Percentiles rank a stretch among this genome's conserved stretches.
phyloP scores from a whole-genome alignment of 2,113 vertebrate genomes.

The Callaeas wilsoni region DNA sequence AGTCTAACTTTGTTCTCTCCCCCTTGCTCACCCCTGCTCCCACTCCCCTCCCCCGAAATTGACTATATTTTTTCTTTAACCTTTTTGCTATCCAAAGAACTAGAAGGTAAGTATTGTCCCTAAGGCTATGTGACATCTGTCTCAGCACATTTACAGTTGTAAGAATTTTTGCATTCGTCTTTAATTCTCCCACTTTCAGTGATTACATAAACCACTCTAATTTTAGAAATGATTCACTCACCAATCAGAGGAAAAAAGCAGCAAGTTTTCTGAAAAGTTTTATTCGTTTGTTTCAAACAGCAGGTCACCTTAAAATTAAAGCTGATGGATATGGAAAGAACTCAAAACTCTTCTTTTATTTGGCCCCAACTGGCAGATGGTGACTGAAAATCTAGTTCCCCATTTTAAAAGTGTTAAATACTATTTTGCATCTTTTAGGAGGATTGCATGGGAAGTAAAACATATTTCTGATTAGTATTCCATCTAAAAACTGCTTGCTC shows the following conservation, averaged over 20 bases:
- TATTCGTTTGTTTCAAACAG: background rate
- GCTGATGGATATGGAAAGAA: background rate
- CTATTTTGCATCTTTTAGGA: background rate
- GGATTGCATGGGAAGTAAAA: background rate
- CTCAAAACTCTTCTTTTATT: background rate
- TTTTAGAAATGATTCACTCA: background rate
- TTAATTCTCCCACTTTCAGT: background rate
- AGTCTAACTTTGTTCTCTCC: background rate
- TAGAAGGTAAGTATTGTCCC: background rate
- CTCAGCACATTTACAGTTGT: background rate
- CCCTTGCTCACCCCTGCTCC: background rate
- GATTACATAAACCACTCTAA: background rate
- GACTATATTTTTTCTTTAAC: background rate
- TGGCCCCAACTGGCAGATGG: background rate
- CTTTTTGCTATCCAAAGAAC: background rate
- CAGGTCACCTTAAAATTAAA: background rate
- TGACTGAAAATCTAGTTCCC: background rate
- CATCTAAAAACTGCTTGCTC: background rate
- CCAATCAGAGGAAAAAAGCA: background rate
- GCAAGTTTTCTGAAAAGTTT: background rate
- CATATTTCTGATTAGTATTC: background rate
- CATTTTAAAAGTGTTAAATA: background rate
- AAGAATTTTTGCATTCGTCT: background rate
- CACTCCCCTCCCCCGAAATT: fast-evolving
- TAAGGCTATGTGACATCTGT: background rate